Evolutionary conservation across 2,888 invertebrate species (phyloP).

Genomic region (Polylopha cassiicola): DNA sequence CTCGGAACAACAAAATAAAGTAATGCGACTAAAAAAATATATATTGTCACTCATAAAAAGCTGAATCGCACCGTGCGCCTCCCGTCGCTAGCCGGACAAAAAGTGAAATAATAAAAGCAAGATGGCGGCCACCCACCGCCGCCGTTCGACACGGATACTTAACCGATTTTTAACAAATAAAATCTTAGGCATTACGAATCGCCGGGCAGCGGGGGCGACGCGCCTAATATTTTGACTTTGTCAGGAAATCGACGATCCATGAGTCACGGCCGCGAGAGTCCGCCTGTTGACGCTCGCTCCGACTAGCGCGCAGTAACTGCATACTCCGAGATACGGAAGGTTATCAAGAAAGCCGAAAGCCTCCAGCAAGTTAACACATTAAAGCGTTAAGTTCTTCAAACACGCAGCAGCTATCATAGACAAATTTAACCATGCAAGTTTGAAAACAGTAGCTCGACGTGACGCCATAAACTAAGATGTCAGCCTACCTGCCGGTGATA

Average conservation of each 20-base stretch:
- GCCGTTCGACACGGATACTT: constrained; percentile 76
- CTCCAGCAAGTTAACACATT: constrained; percentile 10
- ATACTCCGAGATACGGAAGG: constrained; percentile 13
- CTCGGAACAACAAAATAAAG: constrained; percentile 57
- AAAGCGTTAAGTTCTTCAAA: constrained; percentile 14
- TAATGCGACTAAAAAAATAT: constrained; percentile 47
- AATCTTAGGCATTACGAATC: constrained; percentile 77
- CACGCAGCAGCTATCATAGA: constrained; percentile 14
- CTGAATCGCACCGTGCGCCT: constrained; percentile 66
- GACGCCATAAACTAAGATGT: constrained; percentile 52
- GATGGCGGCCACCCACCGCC: constrained; percentile 73
- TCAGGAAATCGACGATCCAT: constrained; percentile 52
- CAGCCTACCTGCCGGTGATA: constrained; percentile 56
- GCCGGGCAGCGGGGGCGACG: constrained; percentile 53
- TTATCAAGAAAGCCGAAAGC: constrained; percentile 3
- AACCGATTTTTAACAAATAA: constrained; percentile 78
- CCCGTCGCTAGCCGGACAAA: constrained; percentile 70
- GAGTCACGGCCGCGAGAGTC: constrained; percentile 23
- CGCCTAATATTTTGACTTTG: constrained; percentile 55
- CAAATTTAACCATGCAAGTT: constrained; percentile 24
- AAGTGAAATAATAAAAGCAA: constrained; percentile 70
- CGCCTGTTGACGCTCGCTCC: constrained; percentile 1
- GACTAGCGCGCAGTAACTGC: neutral
- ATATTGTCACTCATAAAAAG: constrained; percentile 75
- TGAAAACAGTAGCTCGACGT: constrained; percentile 50